Evolutionary conservation across 2,888 invertebrate genomes (phyloP), one percentile per base, ranked within the genome.

Genomic region (Hololepta plana): DNA sequence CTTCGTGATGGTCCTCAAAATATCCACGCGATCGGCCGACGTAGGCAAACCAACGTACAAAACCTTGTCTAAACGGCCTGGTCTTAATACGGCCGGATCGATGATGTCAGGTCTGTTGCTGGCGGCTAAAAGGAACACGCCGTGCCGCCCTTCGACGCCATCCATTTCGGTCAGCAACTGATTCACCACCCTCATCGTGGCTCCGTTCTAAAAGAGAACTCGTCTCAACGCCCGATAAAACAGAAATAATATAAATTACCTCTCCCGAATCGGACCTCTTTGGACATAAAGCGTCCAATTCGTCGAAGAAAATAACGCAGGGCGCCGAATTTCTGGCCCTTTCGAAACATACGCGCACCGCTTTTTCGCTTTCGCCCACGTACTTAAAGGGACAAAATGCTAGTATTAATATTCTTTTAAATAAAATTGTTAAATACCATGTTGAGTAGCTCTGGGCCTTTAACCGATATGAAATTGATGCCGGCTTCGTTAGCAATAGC

Each of bases 131-230:
- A 98, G 66, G 50, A 85, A 98, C 3, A 98, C 95, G 2, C 87
- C 85, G 47, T 80, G 74, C 24, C 95, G 68, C 14, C 73, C 72
- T 49, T 90, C 87, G 20, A 96, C 70, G 3, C 96, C 96, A 48
- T 98, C 96, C 95, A 98, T 93, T 64, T 98, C 96, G 0, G 95
- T 95, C 24, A 98, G 58, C 53, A 98, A 60, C 54, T 96, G 95
- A 53, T 95, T 98, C 0, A 98, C 95, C 8, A 98, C 85, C 15
- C 95, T 67, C 44, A 67, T 68, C 1, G 77, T 72, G 0, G 79
- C 70, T 3, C 77, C 74, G 40, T 72, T 71, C 56, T 70, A 33
- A 23, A 35, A 36, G 10, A 12, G 7, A 21, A 27, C 4, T 12
- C 11, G 20, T 10, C 10, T 8, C 8, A 11, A 20, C 7, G n/a